Evolutionary conservation across 53 echinoderm and acorn worm species (phyloP).

Genomic region (Holothuria scabra): DNA sequence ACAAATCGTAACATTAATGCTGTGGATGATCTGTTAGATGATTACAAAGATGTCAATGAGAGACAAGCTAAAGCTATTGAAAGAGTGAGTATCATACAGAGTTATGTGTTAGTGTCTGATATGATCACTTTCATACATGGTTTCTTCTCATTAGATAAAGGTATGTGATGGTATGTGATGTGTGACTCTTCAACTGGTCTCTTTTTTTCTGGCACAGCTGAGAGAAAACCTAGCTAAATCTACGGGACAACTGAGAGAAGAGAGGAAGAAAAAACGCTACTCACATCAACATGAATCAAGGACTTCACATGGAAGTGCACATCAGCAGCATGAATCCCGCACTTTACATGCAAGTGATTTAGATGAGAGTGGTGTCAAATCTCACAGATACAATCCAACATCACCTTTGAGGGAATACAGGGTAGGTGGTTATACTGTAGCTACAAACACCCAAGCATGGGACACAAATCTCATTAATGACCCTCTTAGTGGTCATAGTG

Average conservation of each 20-base stretch:
- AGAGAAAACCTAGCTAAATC: conserved; percentile 70
- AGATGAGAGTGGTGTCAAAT: conserved; percentile 32
- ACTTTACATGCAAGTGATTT: conserved; percentile 78
- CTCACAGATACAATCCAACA: conserved; percentile 64
- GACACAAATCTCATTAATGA: too few species aligned
- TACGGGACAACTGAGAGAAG: conserved; percentile 65
- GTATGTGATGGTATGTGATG: too few species aligned
- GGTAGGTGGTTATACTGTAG: conserved; percentile 35
- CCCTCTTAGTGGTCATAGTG: too few species aligned
- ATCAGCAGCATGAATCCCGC: conserved; percentile 13
- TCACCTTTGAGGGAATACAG: conserved; percentile 71
- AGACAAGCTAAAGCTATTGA: conserved; percentile 70
- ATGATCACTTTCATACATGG: neutral
- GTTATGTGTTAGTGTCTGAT: too few species aligned
- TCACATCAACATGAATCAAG: conserved; percentile 27
- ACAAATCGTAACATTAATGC: conserved; percentile 69
- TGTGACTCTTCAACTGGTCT: neutral
- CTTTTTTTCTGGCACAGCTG: conserved; percentile 50
- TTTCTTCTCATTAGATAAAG: neutral
- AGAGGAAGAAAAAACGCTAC: conserved; percentile 39
- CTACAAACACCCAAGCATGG: too few species aligned
- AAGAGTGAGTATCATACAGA: conserved; percentile 52
- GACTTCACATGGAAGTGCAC: conserved; percentile 69
- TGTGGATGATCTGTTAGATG: conserved; percentile 63
- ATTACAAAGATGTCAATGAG: conserved; percentile 64